Conservation (phyloP, 2,888 invertebrate genomes). For the Onchidella celtica region DNA sequence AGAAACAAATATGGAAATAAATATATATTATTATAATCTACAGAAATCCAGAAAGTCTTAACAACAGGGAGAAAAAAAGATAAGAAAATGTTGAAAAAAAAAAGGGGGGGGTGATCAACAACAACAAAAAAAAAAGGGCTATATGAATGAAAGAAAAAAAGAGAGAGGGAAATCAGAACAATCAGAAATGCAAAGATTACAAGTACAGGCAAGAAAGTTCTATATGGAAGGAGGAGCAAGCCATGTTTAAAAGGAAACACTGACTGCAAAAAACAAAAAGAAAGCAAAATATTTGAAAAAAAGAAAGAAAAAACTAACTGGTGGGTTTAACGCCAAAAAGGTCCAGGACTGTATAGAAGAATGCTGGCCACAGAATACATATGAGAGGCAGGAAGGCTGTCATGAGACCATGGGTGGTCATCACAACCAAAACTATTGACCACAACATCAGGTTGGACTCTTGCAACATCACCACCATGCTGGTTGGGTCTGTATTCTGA, state of each 20-base stretch:
- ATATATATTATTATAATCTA: too few species aligned
- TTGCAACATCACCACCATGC: constrained; percentile 31
- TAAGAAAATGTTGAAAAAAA: too few species aligned
- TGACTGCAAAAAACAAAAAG: neutral
- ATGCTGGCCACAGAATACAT: constrained; percentile 84
- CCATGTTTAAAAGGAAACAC: too few species aligned
- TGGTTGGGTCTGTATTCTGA: constrained; percentile 20
- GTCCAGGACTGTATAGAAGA: constrained; percentile 60
- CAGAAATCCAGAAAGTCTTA: too few species aligned
- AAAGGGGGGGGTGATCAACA: too few species aligned
- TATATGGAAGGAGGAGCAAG: too few species aligned
- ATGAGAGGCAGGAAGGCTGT: constrained; percentile 83
- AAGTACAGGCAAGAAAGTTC: neutral
- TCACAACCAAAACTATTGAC: constrained; percentile 82
- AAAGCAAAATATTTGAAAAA: neutral
- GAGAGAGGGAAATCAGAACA: neutral
- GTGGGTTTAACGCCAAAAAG: constrained; percentile 30
- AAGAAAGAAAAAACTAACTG: constrained; percentile 9
- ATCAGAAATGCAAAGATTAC: neutral
- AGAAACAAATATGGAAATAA: too few species aligned
- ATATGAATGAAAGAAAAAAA: neutral
- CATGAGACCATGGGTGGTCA: constrained; percentile 84
- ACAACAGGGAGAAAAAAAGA: too few species aligned
- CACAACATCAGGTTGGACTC: constrained; percentile 82
- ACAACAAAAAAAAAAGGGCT: too few species aligned